Conservation (phyloP, 2,113 vertebrate genomes). For the Anarhynchus alexandrinus region DNA sequence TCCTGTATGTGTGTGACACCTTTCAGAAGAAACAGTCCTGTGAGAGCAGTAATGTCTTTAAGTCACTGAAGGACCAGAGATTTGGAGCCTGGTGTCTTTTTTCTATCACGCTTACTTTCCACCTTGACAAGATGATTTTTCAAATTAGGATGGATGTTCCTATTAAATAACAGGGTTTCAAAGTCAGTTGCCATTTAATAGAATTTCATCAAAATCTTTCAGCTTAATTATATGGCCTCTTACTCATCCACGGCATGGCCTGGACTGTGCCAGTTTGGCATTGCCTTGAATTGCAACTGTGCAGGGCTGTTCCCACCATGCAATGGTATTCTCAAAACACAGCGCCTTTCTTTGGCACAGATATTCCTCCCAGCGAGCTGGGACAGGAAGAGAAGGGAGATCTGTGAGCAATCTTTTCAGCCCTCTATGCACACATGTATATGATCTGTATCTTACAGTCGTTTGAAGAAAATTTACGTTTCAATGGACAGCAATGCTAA, state of each 20-base stretch:
- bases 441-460: not conserved
- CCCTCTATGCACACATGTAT: not conserved
- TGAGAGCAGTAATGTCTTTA: not conserved
- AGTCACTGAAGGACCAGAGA: not conserved
- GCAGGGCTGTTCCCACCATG: not conserved
- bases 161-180: not conserved
- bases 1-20: not conserved
- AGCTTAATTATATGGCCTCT: not conserved
- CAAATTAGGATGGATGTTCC: not conserved
- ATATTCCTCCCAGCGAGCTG: not conserved
- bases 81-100: not conserved
- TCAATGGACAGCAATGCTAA: not conserved
- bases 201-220: not conserved
- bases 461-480: not conserved
- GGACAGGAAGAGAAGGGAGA: not conserved
- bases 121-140: not conserved
- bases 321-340: not conserved
- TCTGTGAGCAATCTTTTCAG: not conserved
- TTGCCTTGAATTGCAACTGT: not conserved
- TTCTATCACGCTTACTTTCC: not conserved
- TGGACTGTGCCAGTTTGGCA: not conserved
- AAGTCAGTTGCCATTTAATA: not conserved
- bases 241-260: fast-evolving
- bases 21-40: not conserved
- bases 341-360: not conserved